Percentiles rank a stretch among this genome's conserved stretches.
phyloP scores from a whole-genome alignment of 2,797 vertebrate species.

The Myotis myotis region DNA sequence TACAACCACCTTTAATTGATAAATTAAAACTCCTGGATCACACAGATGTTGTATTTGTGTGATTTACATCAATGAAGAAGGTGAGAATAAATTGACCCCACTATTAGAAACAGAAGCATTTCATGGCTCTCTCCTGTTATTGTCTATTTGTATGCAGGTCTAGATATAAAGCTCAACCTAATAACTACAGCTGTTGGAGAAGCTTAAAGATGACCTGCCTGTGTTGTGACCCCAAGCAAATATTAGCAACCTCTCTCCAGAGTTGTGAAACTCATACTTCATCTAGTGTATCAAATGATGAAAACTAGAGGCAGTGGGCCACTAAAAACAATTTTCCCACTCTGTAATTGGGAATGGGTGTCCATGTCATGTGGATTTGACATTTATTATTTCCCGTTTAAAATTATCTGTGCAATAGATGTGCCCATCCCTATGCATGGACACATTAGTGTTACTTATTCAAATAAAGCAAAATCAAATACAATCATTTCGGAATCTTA shows the following conservation, averaged over 20 bases:
- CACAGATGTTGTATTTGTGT: neutral
- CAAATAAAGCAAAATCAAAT: neutral
- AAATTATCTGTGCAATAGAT: neutral
- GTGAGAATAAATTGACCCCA: neutral
- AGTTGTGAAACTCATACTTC: neutral
- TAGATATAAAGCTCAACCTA: neutral
- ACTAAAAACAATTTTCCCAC: neutral
- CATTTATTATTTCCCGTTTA: neutral
- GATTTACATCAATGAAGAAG: neutral
- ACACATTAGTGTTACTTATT: neutral
- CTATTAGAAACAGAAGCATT: neutral
- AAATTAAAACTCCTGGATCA: neutral
- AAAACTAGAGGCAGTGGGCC: neutral
- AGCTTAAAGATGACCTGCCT: neutral
- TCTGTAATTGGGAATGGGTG: neutral
- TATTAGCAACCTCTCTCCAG: conserved; percentile 16
- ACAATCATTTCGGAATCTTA: neutral
- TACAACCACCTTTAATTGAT: neutral
- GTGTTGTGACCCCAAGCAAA: conserved; percentile 3
- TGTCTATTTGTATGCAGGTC: neutral
- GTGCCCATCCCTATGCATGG: neutral
- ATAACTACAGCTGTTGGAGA: neutral
- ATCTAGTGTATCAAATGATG: neutral
- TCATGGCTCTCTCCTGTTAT: neutral
- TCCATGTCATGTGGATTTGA: neutral